These are phyloP conservation scores for Clamator glandarius DNA, from an alignment of 2,797 vertebrate species.

Conservation along the genomic window DNA sequence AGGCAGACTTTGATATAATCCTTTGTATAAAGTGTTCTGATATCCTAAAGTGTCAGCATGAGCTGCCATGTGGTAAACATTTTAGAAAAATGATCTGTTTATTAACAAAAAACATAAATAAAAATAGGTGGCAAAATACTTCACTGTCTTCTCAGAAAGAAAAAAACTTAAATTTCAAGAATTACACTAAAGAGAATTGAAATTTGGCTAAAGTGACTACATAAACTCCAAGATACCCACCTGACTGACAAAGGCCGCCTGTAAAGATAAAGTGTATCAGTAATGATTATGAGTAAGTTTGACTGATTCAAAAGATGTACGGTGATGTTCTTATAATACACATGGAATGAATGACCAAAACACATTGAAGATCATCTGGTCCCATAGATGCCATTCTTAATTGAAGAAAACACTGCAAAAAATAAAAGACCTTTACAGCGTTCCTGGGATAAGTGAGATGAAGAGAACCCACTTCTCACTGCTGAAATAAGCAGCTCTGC, in stretches of 20 bases:
- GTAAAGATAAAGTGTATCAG: not conserved
- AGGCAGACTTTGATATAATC: slow-evolving; percentile 38
- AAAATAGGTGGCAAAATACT: not conserved
- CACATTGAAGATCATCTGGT: too few species aligned
- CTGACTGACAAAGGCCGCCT: not conserved
- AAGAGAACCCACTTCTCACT: not conserved
- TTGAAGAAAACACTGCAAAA: not conserved
- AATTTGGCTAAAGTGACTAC: not conserved
- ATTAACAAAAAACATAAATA: not conserved
- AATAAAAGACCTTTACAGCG: not conserved
- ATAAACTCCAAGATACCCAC: not conserved
- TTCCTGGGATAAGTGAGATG: not conserved
- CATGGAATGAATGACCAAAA: not conserved
- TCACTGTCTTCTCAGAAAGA: not conserved
- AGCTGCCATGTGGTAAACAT: not conserved
- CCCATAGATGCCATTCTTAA: not conserved
- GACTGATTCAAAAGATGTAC: not conserved
- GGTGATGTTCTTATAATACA: not conserved
- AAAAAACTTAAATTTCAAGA: not conserved
- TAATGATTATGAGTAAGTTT: not conserved
- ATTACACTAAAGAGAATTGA: not conserved
- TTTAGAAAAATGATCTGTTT: not conserved
- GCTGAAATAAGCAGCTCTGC: not conserved
- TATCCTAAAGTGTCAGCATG: slow-evolving; percentile 6
- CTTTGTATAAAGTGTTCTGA: slow-evolving; percentile 8